Conservation (phyloP, 2,888 invertebrate species). For the Cremastobaeus sp. region DNA sequence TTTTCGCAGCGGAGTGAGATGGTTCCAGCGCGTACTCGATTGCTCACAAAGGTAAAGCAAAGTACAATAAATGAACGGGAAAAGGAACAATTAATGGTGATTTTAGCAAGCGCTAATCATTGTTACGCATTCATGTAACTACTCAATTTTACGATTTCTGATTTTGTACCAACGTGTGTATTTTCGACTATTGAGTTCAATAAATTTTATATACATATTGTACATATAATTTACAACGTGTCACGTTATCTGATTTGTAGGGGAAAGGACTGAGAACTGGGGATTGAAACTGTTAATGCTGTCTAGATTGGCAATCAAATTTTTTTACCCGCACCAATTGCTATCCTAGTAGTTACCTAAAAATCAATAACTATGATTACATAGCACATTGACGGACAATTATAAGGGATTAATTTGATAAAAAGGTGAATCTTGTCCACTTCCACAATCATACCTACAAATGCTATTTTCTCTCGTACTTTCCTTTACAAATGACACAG, state of each 20-base stretch:
- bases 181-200: slow-evolving; percentile 41
- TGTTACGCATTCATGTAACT: slow-evolving; percentile 49
- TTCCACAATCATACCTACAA: too few relatives aligned
- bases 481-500: slow-evolving; percentile 25
- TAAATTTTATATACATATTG: slow-evolving; percentile 58
- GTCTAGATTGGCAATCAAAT: slow-evolving; percentile 6
- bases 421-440: too few relatives aligned
- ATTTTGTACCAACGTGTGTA: slow-evolving; percentile 55
- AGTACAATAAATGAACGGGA: slow-evolving; percentile 62
- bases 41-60: slow-evolving; percentile 61
- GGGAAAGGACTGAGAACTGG: slow-evolving; percentile 19
- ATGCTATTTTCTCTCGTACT: too few relatives aligned
- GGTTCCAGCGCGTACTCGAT: slow-evolving; percentile 53
- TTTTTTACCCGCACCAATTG: background rate
- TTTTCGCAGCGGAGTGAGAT: slow-evolving; percentile 24
- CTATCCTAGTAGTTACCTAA: slow-evolving; percentile 22
- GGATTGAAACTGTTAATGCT: background rate
- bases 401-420: too few relatives aligned
- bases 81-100: slow-evolving; percentile 30
- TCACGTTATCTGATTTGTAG: slow-evolving; percentile 29
- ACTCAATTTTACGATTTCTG: slow-evolving; percentile 44
- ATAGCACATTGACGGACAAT: too few relatives aligned
- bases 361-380: too few relatives aligned
- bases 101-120: slow-evolving; percentile 48
- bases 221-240: slow-evolving; percentile 47